A percentile compares a stretch with the other conserved stretches of the same genome.
Evolutionary conservation across 2,113 vertebrate species (phyloP).

Genomic region (Cavia aperea): DNA sequence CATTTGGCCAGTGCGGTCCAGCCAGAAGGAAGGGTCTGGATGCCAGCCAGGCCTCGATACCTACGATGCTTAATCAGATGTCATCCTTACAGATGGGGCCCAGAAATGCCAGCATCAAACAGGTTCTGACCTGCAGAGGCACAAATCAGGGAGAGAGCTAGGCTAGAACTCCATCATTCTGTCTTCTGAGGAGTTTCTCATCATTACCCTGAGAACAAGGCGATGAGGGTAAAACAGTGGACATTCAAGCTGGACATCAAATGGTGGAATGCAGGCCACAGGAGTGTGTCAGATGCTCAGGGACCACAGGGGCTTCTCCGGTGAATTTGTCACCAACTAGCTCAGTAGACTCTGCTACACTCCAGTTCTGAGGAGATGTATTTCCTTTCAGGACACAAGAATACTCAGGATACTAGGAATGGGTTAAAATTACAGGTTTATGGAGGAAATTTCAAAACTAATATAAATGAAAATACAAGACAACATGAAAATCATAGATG

Average conservation of each 20-base stretch:
- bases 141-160: not conserved
- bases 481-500: not conserved
- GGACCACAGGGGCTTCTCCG: not conserved
- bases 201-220: not conserved
- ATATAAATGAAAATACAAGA: not conserved
- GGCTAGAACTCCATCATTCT: not conserved
- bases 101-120: not conserved
- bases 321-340: not conserved
- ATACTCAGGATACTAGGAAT: not conserved
- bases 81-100: not conserved
- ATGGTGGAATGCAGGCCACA: not conserved
- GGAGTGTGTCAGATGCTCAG: not conserved
- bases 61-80: slow-evolving; percentile 51
- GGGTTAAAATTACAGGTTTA: not conserved
- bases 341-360: too few relatives aligned
- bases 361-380: not conserved
- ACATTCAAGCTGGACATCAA: not conserved
- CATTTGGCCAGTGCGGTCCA: slow-evolving; percentile 45
- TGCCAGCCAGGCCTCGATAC: slow-evolving; percentile 18
- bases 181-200: not conserved
- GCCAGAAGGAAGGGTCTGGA: slow-evolving; percentile 49
- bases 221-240: not conserved
- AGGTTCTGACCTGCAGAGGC: not conserved
- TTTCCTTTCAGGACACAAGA: not conserved
- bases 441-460: not conserved